Conservation (phyloP, 2,113 vertebrate species). For the Bambusicola thoracicus region DNA sequence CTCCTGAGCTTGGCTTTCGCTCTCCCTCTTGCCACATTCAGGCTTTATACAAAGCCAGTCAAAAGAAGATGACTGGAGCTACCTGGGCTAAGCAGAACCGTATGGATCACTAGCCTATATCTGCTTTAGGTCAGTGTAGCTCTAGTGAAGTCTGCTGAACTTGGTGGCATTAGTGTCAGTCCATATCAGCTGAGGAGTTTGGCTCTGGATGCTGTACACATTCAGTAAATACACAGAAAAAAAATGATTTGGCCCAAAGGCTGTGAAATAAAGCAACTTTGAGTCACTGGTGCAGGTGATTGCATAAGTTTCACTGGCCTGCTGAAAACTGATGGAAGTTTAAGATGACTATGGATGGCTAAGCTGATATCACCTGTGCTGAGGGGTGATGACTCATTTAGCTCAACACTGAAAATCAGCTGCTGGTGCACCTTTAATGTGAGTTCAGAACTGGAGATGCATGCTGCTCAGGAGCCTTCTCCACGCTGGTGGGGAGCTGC, state of each 20-base stretch:
- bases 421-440: not conserved
- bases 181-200: not conserved
- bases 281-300: not conserved
- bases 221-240: not conserved
- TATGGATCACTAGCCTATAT: not conserved
- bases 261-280: not conserved
- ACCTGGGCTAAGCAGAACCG: not conserved
- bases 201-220: not conserved
- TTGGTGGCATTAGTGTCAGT: not conserved
- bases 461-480: not conserved
- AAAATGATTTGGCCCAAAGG: not conserved
- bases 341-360: not conserved
- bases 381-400: not conserved
- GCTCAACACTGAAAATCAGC: not conserved
- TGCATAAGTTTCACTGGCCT: not conserved
- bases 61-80: not conserved
- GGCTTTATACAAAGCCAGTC: not conserved
- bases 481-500: not conserved
- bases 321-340: not conserved
- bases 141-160: not conserved
- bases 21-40: not conserved
- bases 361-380: not conserved
- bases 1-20: not conserved
- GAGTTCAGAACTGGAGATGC: not conserved
- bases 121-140: not conserved